Percentiles rank a stretch among this genome's conserved stretches.
phyloP scores from a whole-genome alignment of 1,140 invertebrate species.

The Trichonephila inaurata region DNA sequence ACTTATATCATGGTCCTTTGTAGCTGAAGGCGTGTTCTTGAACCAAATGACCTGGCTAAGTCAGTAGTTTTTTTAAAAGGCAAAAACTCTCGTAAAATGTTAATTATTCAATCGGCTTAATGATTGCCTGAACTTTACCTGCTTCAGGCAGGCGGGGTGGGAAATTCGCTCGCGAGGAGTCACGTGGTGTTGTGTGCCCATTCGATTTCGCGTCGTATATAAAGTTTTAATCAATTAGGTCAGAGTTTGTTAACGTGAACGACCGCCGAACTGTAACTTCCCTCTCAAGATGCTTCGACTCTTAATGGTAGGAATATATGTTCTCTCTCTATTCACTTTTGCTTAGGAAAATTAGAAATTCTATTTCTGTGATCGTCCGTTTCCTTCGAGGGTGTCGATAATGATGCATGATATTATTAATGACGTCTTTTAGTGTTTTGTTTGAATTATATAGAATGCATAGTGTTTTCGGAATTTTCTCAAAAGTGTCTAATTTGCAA shows the following conservation, averaged over 20 bases:
- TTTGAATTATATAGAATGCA: too few species aligned
- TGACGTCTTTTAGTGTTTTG: too few species aligned
- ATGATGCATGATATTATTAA: too few species aligned
- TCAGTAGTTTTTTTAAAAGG: neutral
- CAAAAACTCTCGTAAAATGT: neutral
- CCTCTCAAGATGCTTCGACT: neutral
- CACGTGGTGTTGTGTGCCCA: slow-evolving; percentile 40
- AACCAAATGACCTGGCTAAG: neutral
- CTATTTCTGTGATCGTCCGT: too few species aligned
- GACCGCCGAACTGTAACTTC: neutral
- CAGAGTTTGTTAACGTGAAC: slow-evolving; percentile 32
- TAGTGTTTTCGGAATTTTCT: too few species aligned
- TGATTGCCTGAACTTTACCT: neutral
- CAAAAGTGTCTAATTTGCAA: too few species aligned
- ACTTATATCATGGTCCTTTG: neutral
- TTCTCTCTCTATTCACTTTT: neutral
- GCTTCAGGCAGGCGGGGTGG: neutral
- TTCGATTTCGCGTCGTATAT: slow-evolving; percentile 42
- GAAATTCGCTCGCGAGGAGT: neutral
- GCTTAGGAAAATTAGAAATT: too few species aligned
- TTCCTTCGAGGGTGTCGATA: too few species aligned
- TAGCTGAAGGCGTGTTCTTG: neutral
- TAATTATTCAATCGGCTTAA: neutral
- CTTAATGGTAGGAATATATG: slow-evolving; percentile 20
- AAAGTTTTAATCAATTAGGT: slow-evolving; percentile 18